Evolutionary conservation across 37 sponge, comb jelly and placozoan species (phyloP).

Genomic region (Aplysina aerophoba): DNA sequence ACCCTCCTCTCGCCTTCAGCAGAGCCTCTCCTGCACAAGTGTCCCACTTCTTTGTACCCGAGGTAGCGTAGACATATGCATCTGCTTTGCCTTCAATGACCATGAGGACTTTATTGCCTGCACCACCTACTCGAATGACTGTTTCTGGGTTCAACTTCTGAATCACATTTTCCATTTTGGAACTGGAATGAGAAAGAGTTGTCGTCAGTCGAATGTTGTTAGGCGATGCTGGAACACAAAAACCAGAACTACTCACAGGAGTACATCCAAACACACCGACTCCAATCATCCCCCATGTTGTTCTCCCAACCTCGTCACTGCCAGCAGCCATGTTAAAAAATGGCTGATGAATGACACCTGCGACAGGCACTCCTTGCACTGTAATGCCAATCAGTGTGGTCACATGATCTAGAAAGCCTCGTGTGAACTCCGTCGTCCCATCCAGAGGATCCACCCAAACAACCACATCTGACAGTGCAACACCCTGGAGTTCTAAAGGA

Average conservation of each 20-base stretch:
- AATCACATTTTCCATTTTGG: conserved; percentile 43
- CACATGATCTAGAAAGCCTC: conserved; percentile 84
- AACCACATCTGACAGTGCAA: conserved; percentile 61
- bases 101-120: conserved; percentile 89
- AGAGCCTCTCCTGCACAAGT: conserved; percentile 95
- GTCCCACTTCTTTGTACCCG: conserved; percentile 96
- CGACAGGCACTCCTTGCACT: conserved; percentile 73
- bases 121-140: conserved; percentile 72
- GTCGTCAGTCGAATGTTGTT: conserved; percentile 36
- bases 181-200: conserved; percentile 70
- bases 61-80: conserved; percentile 81
- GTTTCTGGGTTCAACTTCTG: conserved; percentile 47
- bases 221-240: background rate
- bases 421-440: conserved; percentile 95
- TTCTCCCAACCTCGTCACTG: conserved; percentile 56
- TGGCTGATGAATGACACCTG: conserved; percentile 95
- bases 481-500: conserved; percentile 47
- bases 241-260: background rate
- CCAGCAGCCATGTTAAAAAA: conserved; percentile 47
- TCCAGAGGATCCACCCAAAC: conserved; percentile 99
- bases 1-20: conserved; percentile 72
- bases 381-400: conserved; percentile 94
- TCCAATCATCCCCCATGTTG: conserved; percentile 89
- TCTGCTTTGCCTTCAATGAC: conserved; percentile 83
- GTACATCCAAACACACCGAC: conserved; percentile 68